Evolutionary conservation across 2,888 invertebrate species (phyloP).

Genomic region (Papilio elwesi): DNA sequence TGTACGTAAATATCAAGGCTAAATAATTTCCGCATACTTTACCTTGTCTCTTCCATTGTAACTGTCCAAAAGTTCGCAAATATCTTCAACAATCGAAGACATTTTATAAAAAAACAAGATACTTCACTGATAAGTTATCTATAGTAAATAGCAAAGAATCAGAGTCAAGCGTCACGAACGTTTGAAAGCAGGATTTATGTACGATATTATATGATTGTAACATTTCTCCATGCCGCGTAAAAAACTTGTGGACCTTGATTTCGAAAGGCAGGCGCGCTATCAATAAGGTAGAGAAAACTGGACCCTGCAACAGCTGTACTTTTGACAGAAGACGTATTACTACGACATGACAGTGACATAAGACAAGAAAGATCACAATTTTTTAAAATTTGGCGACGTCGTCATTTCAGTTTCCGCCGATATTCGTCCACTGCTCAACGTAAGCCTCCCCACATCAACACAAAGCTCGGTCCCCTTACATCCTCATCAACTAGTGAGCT

Average conservation of each 20-base stretch:
- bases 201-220: conserved; percentile 68
- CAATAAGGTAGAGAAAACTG: conserved; percentile 44
- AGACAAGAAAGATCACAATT: neutral
- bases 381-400: too few species aligned
- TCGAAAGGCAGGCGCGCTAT: conserved; percentile 30
- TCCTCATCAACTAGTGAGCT: too few species aligned
- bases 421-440: too few species aligned
- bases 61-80: conserved; percentile 89
- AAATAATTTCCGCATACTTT: conserved; percentile 67
- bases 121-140: conserved; percentile 47
- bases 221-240: conserved; percentile 68
- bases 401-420: too few species aligned
- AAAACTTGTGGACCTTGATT: conserved; percentile 56
- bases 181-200: conserved; percentile 55
- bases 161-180: conserved; percentile 44
- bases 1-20: conserved; percentile 60
- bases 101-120: conserved; percentile 51
- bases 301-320: conserved; percentile 60
- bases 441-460: too few species aligned
- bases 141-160: conserved; percentile 29
- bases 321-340: conserved; percentile 52
- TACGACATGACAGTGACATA: neutral
- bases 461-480: too few species aligned
- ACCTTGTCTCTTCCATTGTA: conserved; percentile 95
- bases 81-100: conserved; percentile 79